Conservation (phyloP, 2,888 invertebrate species). For the Charanyca ferruginea region DNA sequence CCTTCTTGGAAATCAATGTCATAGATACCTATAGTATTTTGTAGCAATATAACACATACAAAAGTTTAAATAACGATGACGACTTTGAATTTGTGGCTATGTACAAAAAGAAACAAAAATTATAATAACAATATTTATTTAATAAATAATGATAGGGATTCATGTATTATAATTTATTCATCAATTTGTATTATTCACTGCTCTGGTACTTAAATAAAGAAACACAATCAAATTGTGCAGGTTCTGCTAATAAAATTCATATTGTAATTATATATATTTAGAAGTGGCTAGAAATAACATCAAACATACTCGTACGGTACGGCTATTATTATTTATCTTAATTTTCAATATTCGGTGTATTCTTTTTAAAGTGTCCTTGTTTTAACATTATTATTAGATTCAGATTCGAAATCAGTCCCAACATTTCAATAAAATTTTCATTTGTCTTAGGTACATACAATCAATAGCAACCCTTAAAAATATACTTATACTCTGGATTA, state of each 20-base stretch:
- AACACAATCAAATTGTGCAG: conserved; percentile 38
- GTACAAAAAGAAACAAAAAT: neutral
- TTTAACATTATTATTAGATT: neutral
- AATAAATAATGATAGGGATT: conserved; percentile 67
- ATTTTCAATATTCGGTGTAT: too few relatives aligned
- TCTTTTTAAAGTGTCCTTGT: conserved; percentile 5
- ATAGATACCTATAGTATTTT: neutral
- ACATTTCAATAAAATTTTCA: neutral
- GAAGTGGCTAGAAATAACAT: conserved; percentile 10
- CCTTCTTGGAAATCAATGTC: too few relatives aligned
- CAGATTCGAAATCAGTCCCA: conserved; percentile 8
- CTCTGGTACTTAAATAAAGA: conserved; percentile 26
- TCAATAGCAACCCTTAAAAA: too few relatives aligned
- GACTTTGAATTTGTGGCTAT: neutral
- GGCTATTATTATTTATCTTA: neutral
- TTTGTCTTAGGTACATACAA: neutral
- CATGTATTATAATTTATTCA: conserved; percentile 59
- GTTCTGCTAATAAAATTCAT: neutral
- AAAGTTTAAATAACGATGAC: neutral
- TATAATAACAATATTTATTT: conserved; percentile 53
- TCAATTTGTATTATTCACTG: conserved; percentile 34
- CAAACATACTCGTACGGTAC: too few relatives aligned
- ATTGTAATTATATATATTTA: neutral
- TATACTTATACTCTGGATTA: too few relatives aligned
- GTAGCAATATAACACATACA: too few relatives aligned